phyloP scores from a whole-genome alignment of 2,797 vertebrate genomes.

The Bradypodion ventrale region DNA sequence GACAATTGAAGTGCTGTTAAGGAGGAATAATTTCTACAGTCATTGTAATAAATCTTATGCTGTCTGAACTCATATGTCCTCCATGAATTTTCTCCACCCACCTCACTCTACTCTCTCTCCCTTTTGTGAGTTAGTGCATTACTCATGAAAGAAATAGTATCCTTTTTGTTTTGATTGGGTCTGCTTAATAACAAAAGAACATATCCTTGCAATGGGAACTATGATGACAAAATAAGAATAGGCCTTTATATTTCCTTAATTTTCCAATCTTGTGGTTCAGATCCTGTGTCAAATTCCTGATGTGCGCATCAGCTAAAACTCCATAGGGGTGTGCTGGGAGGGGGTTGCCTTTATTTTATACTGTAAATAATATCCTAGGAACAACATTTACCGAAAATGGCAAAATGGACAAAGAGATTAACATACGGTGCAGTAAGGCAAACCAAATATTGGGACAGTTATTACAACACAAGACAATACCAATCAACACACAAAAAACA shows the following conservation, averaged over 20 bases:
- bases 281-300: slow-evolving; percentile 56
- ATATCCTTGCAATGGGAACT: slow-evolving; percentile 66
- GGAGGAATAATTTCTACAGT: slow-evolving; percentile 95
- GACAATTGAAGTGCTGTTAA: slow-evolving; percentile 96
- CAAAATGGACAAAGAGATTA: no score
- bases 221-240: slow-evolving; percentile 70
- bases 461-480: no score
- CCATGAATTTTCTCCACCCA: slow-evolving; percentile 81
- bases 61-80: slow-evolving; percentile 88
- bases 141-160: slow-evolving; percentile 94
- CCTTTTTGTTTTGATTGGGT: slow-evolving; percentile 90
- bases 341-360: slow-evolving; percentile 44
- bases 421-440: no score
- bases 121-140: slow-evolving; percentile 85
- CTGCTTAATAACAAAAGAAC: slow-evolving; percentile 92
- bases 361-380: slow-evolving; percentile 51
- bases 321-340: not conserved
- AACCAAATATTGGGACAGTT: no score
- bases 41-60: slow-evolving; percentile 98
- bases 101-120: not conserved
- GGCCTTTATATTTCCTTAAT: slow-evolving; percentile 58
- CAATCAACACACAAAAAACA: no score
- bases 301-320: slow-evolving; percentile 24
- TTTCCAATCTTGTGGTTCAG: slow-evolving; percentile 55
- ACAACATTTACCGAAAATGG: no score